Percentiles rank a stretch among this genome's conserved stretches.
phyloP scores from a whole-genome alignment of 2,113 vertebrate genomes.

The Mesitornis unicolor region DNA sequence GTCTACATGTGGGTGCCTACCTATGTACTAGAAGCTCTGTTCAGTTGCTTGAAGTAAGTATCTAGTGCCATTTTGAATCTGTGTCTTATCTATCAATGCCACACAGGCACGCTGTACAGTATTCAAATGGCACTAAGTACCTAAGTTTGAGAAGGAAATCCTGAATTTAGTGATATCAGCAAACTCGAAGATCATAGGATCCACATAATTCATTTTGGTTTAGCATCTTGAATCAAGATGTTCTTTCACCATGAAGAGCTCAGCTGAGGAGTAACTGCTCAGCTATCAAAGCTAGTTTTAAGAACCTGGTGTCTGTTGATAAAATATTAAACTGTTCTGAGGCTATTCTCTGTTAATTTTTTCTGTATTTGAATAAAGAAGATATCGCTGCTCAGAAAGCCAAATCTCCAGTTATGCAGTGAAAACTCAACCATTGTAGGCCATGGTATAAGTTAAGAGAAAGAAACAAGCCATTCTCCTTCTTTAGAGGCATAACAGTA shows the following conservation, averaged over 20 bases:
- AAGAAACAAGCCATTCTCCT: neutral
- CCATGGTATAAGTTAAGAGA: neutral
- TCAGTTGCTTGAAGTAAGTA: neutral
- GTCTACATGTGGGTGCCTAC: too few species aligned
- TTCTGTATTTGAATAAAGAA: neutral
- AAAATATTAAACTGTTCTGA: neutral
- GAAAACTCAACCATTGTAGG: neutral
- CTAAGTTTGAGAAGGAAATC: neutral
- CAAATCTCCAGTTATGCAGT: accelerated
- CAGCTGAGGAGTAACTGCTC: too few species aligned
- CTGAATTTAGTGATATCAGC: neutral
- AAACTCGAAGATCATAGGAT: accelerated
- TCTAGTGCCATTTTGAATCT: neutral
- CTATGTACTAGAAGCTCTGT: neutral
- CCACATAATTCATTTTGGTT: neutral
- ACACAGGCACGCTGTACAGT: neutral
- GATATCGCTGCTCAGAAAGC: neutral
- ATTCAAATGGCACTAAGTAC: neutral
- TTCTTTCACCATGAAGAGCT: neutral
- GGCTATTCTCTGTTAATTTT: accelerated
- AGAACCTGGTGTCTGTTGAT: neutral
- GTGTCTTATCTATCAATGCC: neutral
- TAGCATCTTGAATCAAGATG: too few species aligned
- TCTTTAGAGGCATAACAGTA: neutral
- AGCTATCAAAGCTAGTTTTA: neutral